These are phyloP conservation scores for Dermatemys mawii DNA, from an alignment of 2,113 vertebrate species.

Conservation along the genomic window DNA sequence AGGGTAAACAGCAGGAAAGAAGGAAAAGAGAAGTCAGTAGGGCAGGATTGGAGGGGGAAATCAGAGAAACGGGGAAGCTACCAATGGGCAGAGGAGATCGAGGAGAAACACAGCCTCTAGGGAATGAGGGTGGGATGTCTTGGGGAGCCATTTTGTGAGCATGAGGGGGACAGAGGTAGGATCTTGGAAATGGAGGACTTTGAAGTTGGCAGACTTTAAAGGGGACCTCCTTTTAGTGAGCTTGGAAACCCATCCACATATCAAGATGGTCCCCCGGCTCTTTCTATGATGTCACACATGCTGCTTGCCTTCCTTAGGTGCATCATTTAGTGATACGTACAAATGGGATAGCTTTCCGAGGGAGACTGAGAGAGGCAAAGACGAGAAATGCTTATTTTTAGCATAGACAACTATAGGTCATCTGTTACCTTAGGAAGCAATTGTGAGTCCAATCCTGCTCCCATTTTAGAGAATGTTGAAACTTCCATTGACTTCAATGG, in stretches of 20 bases:
- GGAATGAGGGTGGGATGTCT: not conserved
- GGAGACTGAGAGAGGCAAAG: not conserved
- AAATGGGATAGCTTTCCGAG: not conserved
- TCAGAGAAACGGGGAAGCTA: not conserved
- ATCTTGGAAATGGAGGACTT: not conserved
- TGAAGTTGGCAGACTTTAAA: not conserved
- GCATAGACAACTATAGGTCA: not conserved
- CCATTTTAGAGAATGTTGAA: not conserved
- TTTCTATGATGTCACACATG: not conserved
- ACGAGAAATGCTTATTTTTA: not conserved
- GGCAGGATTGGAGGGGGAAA: not conserved
- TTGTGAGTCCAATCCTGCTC: not conserved
- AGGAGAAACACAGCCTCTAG: not conserved
- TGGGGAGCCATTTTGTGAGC: not conserved
- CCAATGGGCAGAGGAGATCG: not conserved
- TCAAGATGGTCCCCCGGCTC: not conserved
- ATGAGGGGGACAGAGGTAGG: not conserved
- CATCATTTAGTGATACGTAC: not conserved
- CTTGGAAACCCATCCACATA: not conserved
- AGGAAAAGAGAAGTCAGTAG: not conserved
- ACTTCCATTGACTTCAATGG: not conserved
- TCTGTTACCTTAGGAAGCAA: not conserved
- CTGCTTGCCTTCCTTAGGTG: not conserved
- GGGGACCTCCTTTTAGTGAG: not conserved
- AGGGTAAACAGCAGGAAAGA: not conserved